Percentiles rank a stretch among this genome's conserved stretches.
These are phyloP conservation scores for Coregonus clupeaformis DNA, from an alignment of 2,113 vertebrate species.

Conservation along the genomic window DNA sequence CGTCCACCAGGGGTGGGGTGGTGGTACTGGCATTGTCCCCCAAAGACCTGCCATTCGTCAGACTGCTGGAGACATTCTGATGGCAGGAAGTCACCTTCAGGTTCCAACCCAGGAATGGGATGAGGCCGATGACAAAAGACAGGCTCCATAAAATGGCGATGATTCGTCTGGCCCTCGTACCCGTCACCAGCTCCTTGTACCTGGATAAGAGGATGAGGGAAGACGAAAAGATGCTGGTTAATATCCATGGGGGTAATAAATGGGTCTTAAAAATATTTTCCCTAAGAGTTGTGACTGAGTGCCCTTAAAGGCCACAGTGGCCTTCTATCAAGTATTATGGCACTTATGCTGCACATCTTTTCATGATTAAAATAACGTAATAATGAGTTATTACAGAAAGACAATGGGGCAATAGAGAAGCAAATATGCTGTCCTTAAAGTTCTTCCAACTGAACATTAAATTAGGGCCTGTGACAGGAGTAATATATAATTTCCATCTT, in stretches of 20 bases:
- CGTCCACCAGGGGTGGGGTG: background rate
- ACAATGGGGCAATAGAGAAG: background rate
- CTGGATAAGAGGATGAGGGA: conserved; percentile 63
- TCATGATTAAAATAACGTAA: background rate
- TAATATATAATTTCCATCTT: no score
- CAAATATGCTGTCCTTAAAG: background rate
- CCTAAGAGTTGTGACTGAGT: background rate
- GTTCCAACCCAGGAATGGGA: conserved; percentile 94
- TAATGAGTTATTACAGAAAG: background rate
- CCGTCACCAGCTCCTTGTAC: conserved; percentile 94
- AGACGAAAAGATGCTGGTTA: background rate
- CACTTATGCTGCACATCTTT: background rate
- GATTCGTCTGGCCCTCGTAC: conserved; percentile 84
- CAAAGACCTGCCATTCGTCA: background rate
- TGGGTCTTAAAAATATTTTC: conserved; percentile 2
- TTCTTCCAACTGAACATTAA: background rate
- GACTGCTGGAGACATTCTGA: background rate
- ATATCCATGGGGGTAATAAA: background rate
- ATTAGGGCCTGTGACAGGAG: background rate
- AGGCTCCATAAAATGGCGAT: conserved; percentile 93
- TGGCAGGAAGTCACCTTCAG: conserved; percentile 47
- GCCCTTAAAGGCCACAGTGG: background rate
- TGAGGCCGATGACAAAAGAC: conserved; percentile 93
- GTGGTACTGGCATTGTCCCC: background rate
- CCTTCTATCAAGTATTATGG: background rate